These are phyloP conservation scores for Silurus asotus DNA, from an alignment of 2,113 vertebrate genomes.

Conservation along the genomic window DNA sequence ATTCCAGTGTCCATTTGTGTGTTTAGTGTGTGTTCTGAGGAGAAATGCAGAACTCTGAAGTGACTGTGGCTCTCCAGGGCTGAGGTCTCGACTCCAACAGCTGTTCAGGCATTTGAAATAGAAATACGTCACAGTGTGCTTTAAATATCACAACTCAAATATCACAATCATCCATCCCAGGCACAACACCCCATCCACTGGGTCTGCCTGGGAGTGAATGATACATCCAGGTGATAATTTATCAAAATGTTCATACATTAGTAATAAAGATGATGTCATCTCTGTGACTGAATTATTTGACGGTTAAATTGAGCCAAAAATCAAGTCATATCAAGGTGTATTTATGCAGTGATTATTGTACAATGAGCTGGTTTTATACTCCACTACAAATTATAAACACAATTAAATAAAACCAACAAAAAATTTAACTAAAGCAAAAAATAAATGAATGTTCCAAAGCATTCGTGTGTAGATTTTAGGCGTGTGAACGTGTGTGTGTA, in stretches of 20 bases:
- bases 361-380: not conserved
- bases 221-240: not conserved
- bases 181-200: not conserved
- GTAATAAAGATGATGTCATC: not conserved
- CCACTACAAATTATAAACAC: not conserved
- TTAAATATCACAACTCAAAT: not conserved
- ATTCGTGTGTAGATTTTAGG: not conserved
- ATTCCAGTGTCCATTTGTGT: not conserved
- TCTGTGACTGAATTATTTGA: not conserved
- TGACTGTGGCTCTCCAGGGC: not conserved
- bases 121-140: not conserved
- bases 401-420: not conserved
- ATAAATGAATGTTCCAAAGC: not conserved
- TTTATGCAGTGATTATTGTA: not conserved
- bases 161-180: not conserved
- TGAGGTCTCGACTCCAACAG: not conserved
- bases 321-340: not conserved
- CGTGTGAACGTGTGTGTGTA: not conserved
- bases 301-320: not conserved
- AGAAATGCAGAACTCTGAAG: not conserved
- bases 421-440: not conserved
- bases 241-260: not conserved
- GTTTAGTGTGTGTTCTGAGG: not conserved
- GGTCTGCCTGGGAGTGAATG: not conserved
- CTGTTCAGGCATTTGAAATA: not conserved